Evolutionary conservation across 2,888 invertebrate genomes (phyloP), one percentile per base, ranked within the genome.

Genomic region (Hemaris fuciformis): DNA sequence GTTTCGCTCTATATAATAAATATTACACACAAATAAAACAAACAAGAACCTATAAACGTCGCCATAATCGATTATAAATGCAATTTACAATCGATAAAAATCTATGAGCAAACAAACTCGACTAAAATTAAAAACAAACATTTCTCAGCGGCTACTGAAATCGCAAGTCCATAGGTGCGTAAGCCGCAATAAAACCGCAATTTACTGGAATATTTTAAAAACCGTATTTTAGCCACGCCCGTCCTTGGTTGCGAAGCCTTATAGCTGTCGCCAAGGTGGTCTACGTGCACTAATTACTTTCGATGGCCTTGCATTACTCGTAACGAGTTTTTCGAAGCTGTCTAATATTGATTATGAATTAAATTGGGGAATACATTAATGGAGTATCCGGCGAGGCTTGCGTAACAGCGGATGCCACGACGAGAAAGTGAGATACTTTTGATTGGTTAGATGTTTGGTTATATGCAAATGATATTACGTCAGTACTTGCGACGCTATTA

Each of bases 191-290:
- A 63, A 64, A 73, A 73, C 77, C 75, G 61, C 75, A 75, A 65
- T 68, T 65, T 68, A 59, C 41, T 60, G 59, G 62, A 66, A 68
- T 62, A 62, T 67, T 67, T 64, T 58, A 61, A 60, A 64, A 61
- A 66, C 46, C 45, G 7, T 56, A 38, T 46, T 57, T 15, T 20
- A 62, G 20, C 62, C 63, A 57, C 70, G 57, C 25, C 38, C 57
- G 79, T 81, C 80, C 80, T 79, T 80, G 75, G 60, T 62, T 61
- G 62, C 60, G 88, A 90, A 89, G 81, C 89, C 88, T 76, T 84
- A 81, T 76, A 80, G 76, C 70, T 78, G 74, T 77, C 79, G 71
- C 71, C 84, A 79, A 83, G 88, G 88, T 85, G 87, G 84, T 85
- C 84, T 61, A 65, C 73, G 67, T 66, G 68, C 65, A 69, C 74